Percentiles rank a stretch among this genome's conserved stretches.
Conservation (phyloP, 2,888 invertebrate species). For the Epinotia bilunana region DNA sequence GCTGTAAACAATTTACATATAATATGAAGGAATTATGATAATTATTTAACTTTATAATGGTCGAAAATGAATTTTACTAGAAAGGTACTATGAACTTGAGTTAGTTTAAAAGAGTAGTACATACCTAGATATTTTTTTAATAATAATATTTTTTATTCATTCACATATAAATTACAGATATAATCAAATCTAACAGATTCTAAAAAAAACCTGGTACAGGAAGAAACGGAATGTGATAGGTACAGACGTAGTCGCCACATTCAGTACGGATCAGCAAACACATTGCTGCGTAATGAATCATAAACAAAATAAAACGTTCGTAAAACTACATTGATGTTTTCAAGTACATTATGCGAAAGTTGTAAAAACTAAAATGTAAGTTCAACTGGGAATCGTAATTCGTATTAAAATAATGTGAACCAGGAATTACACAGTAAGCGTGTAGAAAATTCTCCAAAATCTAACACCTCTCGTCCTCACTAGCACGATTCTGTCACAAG, state of each 20-base stretch:
- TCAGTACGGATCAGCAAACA: neutral
- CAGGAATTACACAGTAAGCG: no score
- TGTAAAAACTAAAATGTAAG: constrained; percentile 10
- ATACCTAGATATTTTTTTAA: no score
- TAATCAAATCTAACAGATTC: neutral
- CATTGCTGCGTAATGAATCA: constrained; percentile 10
- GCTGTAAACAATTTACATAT: no score
- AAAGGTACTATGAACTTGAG: no score
- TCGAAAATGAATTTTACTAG: neutral
- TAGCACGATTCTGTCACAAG: no score
- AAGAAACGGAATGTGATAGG: neutral
- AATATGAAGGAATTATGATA: neutral
- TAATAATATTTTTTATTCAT: no score
- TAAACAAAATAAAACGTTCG: constrained; percentile 20
- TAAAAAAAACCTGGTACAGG: neutral
- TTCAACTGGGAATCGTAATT: constrained; percentile 7
- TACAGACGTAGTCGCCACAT: neutral
- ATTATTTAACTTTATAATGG: constrained; percentile 1
- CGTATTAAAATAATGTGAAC: no score
- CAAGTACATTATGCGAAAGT: constrained; percentile 12
- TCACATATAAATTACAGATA: no score
- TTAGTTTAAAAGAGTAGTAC: no score
- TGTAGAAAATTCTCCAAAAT: no score
- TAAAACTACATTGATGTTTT: constrained; percentile 18
- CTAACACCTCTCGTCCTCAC: no score